These are phyloP conservation scores for Bubalus kerabau DNA, from an alignment of 2,113 vertebrate genomes.

Conservation along the genomic window DNA sequence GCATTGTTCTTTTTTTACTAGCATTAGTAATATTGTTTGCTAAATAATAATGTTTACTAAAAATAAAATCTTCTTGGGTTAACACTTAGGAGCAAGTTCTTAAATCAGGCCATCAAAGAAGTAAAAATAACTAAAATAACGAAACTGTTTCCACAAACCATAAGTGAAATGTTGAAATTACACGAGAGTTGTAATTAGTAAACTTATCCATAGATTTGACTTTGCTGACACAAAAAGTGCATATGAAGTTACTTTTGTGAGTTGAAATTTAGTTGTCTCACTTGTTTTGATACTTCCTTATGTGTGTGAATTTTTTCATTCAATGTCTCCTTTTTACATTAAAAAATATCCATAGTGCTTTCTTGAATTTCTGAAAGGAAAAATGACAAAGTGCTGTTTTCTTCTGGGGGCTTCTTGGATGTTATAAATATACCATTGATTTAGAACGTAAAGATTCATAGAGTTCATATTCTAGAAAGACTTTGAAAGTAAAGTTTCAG, in stretches of 20 bases:
- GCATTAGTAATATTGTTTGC: neutral
- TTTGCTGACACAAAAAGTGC: neutral
- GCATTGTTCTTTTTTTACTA: conserved; percentile 3
- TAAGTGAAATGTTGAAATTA: neutral
- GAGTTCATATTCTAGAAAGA: neutral
- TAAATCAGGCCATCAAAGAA: neutral
- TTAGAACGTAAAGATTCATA: neutral
- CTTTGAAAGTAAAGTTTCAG: neutral
- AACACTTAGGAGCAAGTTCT: conserved; percentile 8
- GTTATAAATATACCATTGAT: neutral
- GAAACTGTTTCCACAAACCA: neutral
- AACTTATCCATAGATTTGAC: neutral
- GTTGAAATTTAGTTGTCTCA: conserved; percentile 5
- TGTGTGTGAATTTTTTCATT: neutral
- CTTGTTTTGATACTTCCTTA: neutral
- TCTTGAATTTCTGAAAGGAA: conserved; percentile 5
- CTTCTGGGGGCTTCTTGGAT: neutral
- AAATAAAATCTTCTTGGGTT: neutral
- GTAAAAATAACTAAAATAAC: neutral
- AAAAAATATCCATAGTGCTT: neutral
- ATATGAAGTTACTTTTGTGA: neutral
- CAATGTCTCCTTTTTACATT: neutral
- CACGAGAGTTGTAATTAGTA: neutral
- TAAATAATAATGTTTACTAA: neutral
- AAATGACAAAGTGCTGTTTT: neutral